A percentile compares a stretch with the other conserved stretches of the same genome.
These are phyloP conservation scores for Circus cinereus DNA, from an alignment of 2,797 vertebrate genomes.

Conservation along the genomic window DNA sequence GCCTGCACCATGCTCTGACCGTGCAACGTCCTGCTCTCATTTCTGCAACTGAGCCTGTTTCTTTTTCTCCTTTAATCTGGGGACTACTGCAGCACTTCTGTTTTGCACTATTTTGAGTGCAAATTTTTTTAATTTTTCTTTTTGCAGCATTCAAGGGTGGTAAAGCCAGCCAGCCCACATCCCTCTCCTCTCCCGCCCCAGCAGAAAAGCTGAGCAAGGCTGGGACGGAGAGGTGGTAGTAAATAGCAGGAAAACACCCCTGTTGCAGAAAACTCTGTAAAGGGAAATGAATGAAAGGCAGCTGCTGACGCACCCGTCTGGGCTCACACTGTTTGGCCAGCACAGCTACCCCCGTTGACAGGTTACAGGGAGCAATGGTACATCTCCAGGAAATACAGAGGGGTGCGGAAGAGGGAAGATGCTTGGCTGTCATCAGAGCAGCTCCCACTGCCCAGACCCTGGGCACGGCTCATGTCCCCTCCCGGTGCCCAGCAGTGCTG, in stretches of 20 bases:
- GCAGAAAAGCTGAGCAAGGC: neutral
- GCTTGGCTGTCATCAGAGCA: neutral
- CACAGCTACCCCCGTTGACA: neutral
- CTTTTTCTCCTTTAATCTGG: neutral
- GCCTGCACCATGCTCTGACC: neutral
- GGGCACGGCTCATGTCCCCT: neutral
- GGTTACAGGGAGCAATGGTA: rapidly evolving
- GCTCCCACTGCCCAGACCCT: neutral
- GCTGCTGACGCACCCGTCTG: neutral
- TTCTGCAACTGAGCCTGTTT: neutral
- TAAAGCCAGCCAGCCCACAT: neutral
- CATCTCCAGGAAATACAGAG: neutral
- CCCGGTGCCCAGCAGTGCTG: neutral
- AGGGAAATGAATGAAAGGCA: neutral
- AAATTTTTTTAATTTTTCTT: neutral
- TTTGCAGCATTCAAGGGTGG: neutral
- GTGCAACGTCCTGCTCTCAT: neutral
- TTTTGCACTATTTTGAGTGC: neutral
- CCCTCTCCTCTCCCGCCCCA: neutral
- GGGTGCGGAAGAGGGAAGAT: neutral
- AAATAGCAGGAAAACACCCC: neutral
- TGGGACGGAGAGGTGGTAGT: neutral
- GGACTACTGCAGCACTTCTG: neutral
- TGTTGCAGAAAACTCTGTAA: neutral
- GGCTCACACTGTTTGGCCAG: neutral